phyloP scores from a whole-genome alignment of 2,797 vertebrate species.

The Galagoides demidoff region DNA sequence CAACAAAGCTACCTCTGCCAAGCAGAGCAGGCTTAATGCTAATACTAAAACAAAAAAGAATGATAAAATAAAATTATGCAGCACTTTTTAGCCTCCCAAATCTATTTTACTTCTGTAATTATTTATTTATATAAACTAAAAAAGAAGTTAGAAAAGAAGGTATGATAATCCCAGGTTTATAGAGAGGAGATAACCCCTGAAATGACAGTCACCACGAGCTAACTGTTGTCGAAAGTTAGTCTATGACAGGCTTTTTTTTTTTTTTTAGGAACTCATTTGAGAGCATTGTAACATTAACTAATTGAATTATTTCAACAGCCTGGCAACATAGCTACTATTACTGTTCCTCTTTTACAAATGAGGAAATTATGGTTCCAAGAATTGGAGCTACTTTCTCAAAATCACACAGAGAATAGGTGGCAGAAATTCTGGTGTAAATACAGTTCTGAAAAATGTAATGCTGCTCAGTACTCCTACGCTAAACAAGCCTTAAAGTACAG shows the following conservation, averaged over 20 bases:
- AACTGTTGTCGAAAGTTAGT: not conserved
- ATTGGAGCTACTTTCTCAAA: not conserved
- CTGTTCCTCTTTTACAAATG: not conserved
- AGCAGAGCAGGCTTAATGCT: not conserved
- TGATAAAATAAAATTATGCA: not conserved
- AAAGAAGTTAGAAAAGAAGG: not conserved
- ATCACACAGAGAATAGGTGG: not conserved
- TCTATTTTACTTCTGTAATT: constrained; percentile 1
- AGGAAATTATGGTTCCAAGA: not conserved
- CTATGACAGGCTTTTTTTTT: not conserved
- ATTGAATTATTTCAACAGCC: constrained; percentile 27
- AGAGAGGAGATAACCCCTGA: not conserved
- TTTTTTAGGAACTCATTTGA: not conserved
- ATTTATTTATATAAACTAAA: not conserved
- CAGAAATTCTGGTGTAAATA: not conserved
- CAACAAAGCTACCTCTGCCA: not conserved
- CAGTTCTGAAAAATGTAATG: constrained; percentile 24
- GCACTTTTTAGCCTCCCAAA: not conserved
- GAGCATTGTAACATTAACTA: not conserved
- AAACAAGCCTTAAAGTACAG: not conserved
- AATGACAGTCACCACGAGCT: not conserved
- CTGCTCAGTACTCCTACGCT: not conserved
- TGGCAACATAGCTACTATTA: not conserved
- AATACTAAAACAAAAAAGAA: constrained; percentile 4
- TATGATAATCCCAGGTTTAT: not conserved